Evolutionary conservation across 2,888 invertebrate species (phyloP), one percentile per base, ranked within the genome.

Genomic region (Zonitis immaculata): DNA sequence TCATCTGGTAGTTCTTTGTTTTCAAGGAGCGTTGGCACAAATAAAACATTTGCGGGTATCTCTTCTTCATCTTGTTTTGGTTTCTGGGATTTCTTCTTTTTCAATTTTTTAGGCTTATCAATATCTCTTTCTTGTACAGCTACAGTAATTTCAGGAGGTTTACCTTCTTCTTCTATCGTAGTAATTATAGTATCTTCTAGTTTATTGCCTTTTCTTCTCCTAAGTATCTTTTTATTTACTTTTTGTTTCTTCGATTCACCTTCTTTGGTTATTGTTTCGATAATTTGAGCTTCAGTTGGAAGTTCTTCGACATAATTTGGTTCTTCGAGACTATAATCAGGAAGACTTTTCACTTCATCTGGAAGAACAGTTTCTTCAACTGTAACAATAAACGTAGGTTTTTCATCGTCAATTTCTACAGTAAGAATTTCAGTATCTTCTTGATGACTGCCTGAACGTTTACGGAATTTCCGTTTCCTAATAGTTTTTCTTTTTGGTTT

Each of bases 351-450:
- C 66, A 66, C 63, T 16, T 76, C 72, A 63, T 62, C 56, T 42
- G 59, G 54, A 72, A 71, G 48, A 71, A 70, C 71, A 3, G 65
- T 58, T 54, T 69, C 71, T 8, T 72, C 62, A 5, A 70, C 64
- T 1, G 62, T 59, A 20, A 65, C 62, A 6, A 66, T 64, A 28
- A 52, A 62, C 56, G 68, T 65, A 18, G 65, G 66, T 56, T 62
- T 64, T 56, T 68, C 65, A 6, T 67, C 67, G 57, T 69, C 67
- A 54, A 73, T 66, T 57, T 71, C 71, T 27, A 75, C 65, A 7
- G 76, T 77, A 42, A 69, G 64, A 18, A 77, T 77, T 70, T 76
- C 54, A 57, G 58, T 53, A 57, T 66, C 52, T 68, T 71, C 55
- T 64, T 69, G 22, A 69, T 64, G 54, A 5, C 64, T 68, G 11